Evolutionary conservation across 2,113 vertebrate genomes (phyloP).

Genomic region (Peromyscus maniculatus): DNA sequence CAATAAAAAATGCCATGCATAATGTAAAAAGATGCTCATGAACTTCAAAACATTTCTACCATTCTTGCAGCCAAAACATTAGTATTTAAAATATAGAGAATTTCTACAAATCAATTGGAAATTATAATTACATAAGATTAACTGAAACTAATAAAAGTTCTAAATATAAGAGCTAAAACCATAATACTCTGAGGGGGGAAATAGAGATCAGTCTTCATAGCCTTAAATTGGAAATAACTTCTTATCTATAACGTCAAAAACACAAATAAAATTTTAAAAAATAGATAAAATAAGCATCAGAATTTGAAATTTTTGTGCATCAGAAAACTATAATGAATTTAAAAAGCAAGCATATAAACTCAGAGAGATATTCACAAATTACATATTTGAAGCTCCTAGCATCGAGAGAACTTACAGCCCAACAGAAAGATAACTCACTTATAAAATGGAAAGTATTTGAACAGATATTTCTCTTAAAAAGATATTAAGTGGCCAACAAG

Average conservation of each 20-base stretch:
- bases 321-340: neutral
- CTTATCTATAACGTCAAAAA: neutral
- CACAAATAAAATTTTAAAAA: neutral
- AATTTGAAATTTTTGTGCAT: neutral
- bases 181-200: neutral
- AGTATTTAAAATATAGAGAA: neutral
- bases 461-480: neutral
- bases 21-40: conserved; percentile 4
- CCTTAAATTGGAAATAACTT: neutral
- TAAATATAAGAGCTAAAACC: neutral
- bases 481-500: neutral
- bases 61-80: neutral
- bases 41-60: neutral
- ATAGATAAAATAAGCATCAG: neutral
- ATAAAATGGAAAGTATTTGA: neutral
- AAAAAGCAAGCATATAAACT: neutral
- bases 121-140: conserved; percentile 15
- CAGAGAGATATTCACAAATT: neutral
- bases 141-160: neutral
- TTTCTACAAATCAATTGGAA: neutral
- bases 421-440: neutral
- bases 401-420: neutral
- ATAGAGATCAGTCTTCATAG: neutral
- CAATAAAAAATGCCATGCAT: neutral
- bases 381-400: neutral